phyloP scores from a whole-genome alignment of 2,797 vertebrate genomes.

The Ambastaia sidthimunki region DNA sequence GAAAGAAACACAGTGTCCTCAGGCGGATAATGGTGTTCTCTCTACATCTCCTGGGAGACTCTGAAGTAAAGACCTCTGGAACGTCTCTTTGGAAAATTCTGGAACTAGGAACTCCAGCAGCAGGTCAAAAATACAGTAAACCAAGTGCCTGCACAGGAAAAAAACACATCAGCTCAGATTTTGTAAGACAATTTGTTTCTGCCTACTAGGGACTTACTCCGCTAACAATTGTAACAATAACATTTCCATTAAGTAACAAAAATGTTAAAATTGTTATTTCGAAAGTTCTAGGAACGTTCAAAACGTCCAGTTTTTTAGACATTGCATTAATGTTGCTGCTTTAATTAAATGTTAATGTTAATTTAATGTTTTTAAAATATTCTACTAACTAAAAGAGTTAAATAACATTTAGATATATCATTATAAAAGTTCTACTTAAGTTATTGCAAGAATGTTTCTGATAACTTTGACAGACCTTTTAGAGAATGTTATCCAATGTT shows the following conservation, averaged over 20 bases:
- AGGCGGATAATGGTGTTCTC: constrained; percentile 60
- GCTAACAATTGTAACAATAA: no score
- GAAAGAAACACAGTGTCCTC: constrained; percentile 40
- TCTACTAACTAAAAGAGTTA: no score
- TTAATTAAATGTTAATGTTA: no score
- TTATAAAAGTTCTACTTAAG: background rate
- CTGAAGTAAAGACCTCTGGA: constrained; percentile 72
- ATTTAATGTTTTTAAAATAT: no score
- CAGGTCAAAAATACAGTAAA: constrained; percentile 89
- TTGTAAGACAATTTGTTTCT: background rate
- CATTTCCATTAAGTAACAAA: no score
- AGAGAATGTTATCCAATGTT: no score
- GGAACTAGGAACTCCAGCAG: constrained; percentile 89
- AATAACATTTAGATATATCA: background rate
- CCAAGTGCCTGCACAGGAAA: constrained; percentile 82
- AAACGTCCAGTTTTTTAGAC: no score
- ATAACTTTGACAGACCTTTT: no score
- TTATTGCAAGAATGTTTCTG: no score
- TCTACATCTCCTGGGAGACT: constrained; percentile 68
- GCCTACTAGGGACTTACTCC: background rate
- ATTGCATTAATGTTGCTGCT: no score
- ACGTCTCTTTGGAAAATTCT: constrained; percentile 74
- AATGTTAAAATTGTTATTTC: no score
- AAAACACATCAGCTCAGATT: background rate
- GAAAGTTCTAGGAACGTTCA: no score